Evolutionary conservation across 1,140 invertebrate genomes (phyloP).

Genomic region (Macrobrachium nipponense): DNA sequence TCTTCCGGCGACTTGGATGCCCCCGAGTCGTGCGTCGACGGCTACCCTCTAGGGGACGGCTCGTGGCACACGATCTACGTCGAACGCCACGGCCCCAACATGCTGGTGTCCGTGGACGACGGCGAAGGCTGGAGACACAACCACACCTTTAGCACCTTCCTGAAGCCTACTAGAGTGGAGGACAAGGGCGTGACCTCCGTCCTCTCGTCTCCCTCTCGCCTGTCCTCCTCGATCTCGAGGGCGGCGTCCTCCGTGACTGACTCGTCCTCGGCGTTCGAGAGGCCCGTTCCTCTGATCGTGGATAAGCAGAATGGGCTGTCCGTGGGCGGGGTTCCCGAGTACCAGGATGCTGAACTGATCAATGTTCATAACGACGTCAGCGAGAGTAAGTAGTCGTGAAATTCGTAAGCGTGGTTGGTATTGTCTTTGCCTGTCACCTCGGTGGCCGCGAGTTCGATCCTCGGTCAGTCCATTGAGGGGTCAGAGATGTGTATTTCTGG

Average conservation of each 20-base stretch:
- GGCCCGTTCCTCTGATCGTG: background rate
- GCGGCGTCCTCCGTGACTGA: background rate
- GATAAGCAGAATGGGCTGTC: background rate
- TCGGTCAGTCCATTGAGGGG: too few species aligned
- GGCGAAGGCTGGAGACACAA: constrained; percentile 5
- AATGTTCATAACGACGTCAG: background rate
- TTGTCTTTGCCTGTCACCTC: too few species aligned
- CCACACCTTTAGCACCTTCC: background rate
- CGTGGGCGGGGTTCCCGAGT: background rate
- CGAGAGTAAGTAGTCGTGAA: background rate
- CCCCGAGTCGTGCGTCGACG: background rate
- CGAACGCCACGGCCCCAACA: background rate
- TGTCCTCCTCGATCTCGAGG: background rate
- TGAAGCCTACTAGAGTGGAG: background rate
- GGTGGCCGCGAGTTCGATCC: too few species aligned
- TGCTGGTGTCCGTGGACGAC: background rate
- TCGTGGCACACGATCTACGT: background rate
- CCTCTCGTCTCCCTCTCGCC: too few species aligned
- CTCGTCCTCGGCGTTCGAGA: too few species aligned
- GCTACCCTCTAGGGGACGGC: background rate
- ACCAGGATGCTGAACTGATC: background rate
- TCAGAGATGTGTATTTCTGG: too few species aligned
- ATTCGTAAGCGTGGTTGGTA: too few species aligned
- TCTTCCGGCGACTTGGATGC: background rate
- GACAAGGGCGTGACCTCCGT: background rate